Base-by-base conservation (phyloP, 1,140 invertebrate genomes). In the Rhagoletis zephyria region DNA sequence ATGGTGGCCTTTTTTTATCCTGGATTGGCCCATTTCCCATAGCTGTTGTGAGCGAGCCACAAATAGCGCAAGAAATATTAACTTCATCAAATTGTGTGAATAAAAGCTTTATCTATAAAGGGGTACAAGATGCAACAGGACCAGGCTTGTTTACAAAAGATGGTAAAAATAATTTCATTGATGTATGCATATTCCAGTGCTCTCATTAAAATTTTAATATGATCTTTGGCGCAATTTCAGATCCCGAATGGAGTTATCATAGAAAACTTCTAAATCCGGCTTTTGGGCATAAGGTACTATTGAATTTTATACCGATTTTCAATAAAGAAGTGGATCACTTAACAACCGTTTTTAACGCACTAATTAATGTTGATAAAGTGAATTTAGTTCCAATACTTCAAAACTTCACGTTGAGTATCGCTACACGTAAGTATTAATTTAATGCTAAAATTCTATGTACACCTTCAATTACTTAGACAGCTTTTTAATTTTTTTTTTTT, bases 21-120 rank as follows among this genome's bases (percentile, higher is more conserved):
- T 92, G 91, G 91, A 88, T 92, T 40, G 91, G 91, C 10, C 90
- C 91, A 1, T 88, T 91, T 87, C 91, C 91, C 4, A 90, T 92
- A 59, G 9, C 91, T 10, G 90, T 92, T 48, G 88, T 89, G 4
- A 89, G 86, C 42, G 91, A 92, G n/a, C 91, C 91, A 0, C 90
- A 91, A 67, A 67, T 88, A 30, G 88, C 90, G 3, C 90, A 92
- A 89, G 91, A 92, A 9, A 90, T 92, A 81, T 87, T 92, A 1
- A 92, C 90, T 40, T 92, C 91, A 1, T 90, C 90, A 0, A 87
- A 92, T 85, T 92, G 91, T 63, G 85, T 92, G 3, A 91, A 92
- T 77, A 92, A 92, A 81, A 90, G 90, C 3, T 88, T 91, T 1
- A 90, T 92, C 19, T 92, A 92, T 70, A 89, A 88, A 64, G 89